Evolutionary conservation across 2,113 vertebrate species (phyloP).

Genomic region (Pantherophis guttatus): DNA sequence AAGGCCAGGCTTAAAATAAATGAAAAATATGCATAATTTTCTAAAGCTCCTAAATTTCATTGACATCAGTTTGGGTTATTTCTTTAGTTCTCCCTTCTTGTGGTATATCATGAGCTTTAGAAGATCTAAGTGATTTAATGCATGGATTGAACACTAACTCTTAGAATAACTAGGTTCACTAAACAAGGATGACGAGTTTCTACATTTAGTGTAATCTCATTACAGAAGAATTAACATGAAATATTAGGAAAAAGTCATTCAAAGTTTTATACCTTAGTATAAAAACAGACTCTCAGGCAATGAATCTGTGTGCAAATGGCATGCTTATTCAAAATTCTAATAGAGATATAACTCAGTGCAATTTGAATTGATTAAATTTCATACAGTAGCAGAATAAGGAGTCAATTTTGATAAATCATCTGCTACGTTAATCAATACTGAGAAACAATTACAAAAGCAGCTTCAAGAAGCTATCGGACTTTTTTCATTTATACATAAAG

Average conservation of each 20-base stretch:
- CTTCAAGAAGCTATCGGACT: neutral
- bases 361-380: neutral
- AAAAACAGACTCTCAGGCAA: neutral
- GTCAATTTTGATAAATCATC: neutral
- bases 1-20: neutral
- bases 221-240: neutral
- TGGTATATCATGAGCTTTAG: neutral
- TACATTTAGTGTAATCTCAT: neutral
- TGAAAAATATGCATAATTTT: neutral
- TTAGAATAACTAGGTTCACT: neutral
- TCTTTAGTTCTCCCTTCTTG: neutral
- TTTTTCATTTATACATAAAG: neutral
- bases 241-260: neutral
- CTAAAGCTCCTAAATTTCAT: neutral
- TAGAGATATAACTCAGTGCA: neutral
- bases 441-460: neutral
- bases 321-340: neutral
- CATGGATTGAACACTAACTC: neutral
- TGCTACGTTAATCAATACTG: neutral
- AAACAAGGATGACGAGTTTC: neutral
- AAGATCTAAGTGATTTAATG: neutral
- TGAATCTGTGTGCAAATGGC: neutral
- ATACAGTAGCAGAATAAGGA: neutral
- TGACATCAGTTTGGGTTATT: neutral
- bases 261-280: neutral